A percentile compares a stretch with the other conserved stretches of the same genome.
Evolutionary conservation across 35 echinoderm and acorn worm genomes (phyloP).

Genomic region (Chiridota heheva): DNA sequence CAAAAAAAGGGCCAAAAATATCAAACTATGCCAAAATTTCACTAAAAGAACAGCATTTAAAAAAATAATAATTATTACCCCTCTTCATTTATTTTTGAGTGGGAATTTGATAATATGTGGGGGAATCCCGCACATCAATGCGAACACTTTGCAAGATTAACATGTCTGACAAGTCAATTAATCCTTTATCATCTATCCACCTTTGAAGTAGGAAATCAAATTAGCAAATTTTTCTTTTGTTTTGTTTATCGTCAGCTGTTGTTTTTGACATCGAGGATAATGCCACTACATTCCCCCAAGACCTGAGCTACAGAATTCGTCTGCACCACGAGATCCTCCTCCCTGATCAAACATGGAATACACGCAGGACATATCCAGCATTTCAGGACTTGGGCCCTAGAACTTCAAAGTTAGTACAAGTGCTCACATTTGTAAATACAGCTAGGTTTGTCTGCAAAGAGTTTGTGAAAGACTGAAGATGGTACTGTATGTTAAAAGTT

Average conservation of each 20-base stretch:
- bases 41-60: too few species aligned
- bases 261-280: slow-evolving; percentile 60
- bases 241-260: slow-evolving; percentile 45
- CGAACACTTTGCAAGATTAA: too few species aligned
- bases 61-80: too few species aligned
- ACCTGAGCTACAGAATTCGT: slow-evolving; percentile 79
- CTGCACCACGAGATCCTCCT: slow-evolving; percentile 60
- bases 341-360: slow-evolving; percentile 53
- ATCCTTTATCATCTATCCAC: neutral
- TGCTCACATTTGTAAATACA: neutral
- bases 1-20: too few species aligned
- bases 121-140: too few species aligned
- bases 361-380: slow-evolving; percentile 50
- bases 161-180: neutral
- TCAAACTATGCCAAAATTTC: too few species aligned
- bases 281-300: slow-evolving; percentile 53
- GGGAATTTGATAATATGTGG: too few species aligned
- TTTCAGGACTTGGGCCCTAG: slow-evolving; percentile 66
- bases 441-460: neutral
- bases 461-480: neutral
- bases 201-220: too few species aligned
- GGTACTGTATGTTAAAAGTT: too few species aligned
- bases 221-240: too few species aligned
- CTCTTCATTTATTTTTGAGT: too few species aligned
- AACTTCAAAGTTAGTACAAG: slow-evolving; percentile 50